These are phyloP conservation scores for Agrenia bidenticulata DNA, from an alignment of 2,888 invertebrate genomes.

Conservation along the genomic window DNA sequence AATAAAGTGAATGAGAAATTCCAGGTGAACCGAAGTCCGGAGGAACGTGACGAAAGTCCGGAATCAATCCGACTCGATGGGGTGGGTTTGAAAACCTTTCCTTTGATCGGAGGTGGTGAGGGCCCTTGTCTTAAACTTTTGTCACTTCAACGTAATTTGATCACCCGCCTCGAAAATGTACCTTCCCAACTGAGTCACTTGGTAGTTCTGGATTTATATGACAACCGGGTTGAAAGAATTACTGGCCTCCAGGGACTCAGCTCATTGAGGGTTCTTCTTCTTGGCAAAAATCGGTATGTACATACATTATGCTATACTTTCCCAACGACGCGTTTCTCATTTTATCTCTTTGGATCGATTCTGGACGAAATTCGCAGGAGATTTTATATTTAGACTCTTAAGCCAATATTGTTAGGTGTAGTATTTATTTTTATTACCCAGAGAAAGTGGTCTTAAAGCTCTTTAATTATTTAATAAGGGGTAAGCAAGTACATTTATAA, in stretches of 20 bases:
- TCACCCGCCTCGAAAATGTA: slow-evolving; percentile 67
- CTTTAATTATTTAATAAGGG: not conserved
- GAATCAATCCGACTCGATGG: slow-evolving; percentile 86
- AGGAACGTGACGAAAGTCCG: slow-evolving; percentile 79
- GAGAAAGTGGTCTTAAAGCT: not conserved
- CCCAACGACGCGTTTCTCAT: not conserved
- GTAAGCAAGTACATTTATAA: not conserved
- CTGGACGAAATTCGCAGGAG: no score
- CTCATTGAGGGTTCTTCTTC: slow-evolving; percentile 77
- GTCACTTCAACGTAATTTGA: slow-evolving; percentile 89
- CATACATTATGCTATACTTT: not conserved
- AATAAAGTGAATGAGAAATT: not conserved
- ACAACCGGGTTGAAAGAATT: slow-evolving; percentile 88
- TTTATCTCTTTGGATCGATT: no score
- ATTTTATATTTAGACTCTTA: slow-evolving; percentile 4
- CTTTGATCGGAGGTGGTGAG: slow-evolving; percentile 43
- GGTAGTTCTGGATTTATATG: slow-evolving; percentile 90
- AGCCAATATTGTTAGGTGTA: not conserved
- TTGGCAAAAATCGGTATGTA: slow-evolving; percentile 83
- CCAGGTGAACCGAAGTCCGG: slow-evolving; percentile 69
- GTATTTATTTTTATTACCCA: not conserved
- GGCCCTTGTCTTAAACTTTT: slow-evolving; percentile 60
- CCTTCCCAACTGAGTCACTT: slow-evolving; percentile 68
- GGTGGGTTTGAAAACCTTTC: slow-evolving; percentile 56
- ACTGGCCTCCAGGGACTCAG: slow-evolving; percentile 74